Evolutionary conservation across 2,797 vertebrate genomes (phyloP), one percentile per base, ranked within the genome.

Genomic region (Myotis pilosus): DNA sequence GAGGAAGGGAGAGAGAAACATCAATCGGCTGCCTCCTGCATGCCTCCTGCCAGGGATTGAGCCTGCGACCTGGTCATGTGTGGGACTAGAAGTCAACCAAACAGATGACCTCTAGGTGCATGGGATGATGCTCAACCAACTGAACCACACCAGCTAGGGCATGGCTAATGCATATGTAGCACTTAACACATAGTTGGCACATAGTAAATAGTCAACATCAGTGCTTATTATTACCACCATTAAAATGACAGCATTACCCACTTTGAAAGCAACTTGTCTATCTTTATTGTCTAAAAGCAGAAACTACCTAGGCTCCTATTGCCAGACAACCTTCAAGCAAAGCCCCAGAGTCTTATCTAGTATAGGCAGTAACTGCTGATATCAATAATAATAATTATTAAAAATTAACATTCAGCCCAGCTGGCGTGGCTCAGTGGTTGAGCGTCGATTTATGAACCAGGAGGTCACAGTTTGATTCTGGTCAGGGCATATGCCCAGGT

Each of bases 271-370:
- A 88, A 57, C 16, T 49, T 55, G 25, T 75, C 74, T 85, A 57
- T 49, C 28, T 82, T n/a, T 33, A 55, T 64, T 78, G 10, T 60
- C 62, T 86, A 78, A 89, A 92, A 78, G 75, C n/a, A 53, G 76
- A 96, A 81, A 72, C 28, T 11, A 87, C 47, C 47, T 47, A 82
- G 41, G 23, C 19, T 80, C 25, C 53, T 55, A 44, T 92, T 84
- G 57, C 23, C 78, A 64, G 76, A 80, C n/a, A 94, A 87, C 28
- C 44, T 91, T 75, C 66, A 88, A 81, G 79, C 62, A 89, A 84
- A 94, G 33, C 41, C n/a, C 68, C 41, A 88, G 71, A 89, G 38
- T 85, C 55, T 81, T 79, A 75, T 60, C 69, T 33, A 64, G 17
- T n/a, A 51, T 1, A 38, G 36, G 41, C 20, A 85, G 69, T 57